Evolutionary conservation across 53 echinoderm and acorn worm species (phyloP).

Genomic region (Temnopleurus reevesii): DNA sequence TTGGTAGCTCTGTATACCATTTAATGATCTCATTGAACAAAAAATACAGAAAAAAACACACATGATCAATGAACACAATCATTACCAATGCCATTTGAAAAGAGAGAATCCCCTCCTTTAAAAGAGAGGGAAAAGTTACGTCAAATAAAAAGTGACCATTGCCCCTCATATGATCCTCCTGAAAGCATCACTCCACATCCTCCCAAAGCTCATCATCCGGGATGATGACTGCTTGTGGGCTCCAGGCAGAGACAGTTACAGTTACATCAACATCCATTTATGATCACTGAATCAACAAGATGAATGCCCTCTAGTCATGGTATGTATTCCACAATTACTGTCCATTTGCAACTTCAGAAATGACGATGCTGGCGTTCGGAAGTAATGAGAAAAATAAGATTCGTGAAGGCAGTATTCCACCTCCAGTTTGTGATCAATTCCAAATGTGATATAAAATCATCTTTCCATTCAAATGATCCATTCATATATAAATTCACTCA

Average conservation of each 20-base stretch:
- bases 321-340: not conserved
- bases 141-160: not conserved
- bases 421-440: not conserved
- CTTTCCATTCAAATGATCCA: not conserved
- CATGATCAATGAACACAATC: not conserved
- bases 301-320: not conserved
- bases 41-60: not conserved
- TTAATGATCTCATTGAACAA: not conserved
- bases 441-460: not conserved
- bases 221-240: not conserved
- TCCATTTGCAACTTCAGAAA: not conserved
- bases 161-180: not conserved
- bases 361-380: not conserved
- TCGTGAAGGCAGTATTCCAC: not conserved
- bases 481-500: no score
- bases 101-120: not conserved
- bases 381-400: no score
- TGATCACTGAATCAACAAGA: not conserved
- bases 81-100: not conserved
- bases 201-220: not conserved
- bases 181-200: not conserved
- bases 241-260: not conserved
- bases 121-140: not conserved
- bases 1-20: no score
- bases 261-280: conserved; percentile 27